phyloP scores from a whole-genome alignment of 2,888 invertebrate genomes.

The Andrena hattorfiana region DNA sequence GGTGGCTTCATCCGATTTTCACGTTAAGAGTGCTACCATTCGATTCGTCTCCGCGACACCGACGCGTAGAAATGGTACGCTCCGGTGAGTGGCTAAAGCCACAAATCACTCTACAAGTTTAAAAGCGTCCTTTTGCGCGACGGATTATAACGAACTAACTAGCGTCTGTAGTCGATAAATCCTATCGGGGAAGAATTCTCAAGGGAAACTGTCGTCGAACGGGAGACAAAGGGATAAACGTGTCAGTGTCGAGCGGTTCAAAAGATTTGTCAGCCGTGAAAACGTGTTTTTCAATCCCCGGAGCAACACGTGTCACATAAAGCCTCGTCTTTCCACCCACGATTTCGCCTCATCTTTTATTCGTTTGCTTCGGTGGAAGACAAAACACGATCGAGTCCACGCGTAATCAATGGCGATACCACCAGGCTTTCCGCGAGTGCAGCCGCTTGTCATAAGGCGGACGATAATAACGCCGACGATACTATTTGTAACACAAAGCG shows the following conservation, averaged over 20 bases:
- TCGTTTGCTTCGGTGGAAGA: not conserved
- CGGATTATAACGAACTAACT: not conserved
- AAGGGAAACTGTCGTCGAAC: not conserved
- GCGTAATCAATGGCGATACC: not conserved
- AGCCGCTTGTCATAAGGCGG: constrained; percentile 16
- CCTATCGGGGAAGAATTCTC: not conserved
- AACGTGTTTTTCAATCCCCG: not conserved
- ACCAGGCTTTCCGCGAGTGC: not conserved
- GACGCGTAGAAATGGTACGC: no score
- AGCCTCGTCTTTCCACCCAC: constrained; percentile 15
- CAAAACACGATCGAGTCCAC: constrained; percentile 8
- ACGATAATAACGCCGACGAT: constrained; percentile 27
- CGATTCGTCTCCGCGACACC: no score
- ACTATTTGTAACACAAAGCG: constrained; percentile 32
- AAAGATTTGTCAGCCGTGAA: constrained; percentile 33
- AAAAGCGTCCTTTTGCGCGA: not conserved
- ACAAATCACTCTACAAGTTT: no score
- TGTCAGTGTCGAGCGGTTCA: constrained; percentile 6
- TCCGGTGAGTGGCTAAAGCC: no score
- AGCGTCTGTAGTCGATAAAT: constrained; percentile 8
- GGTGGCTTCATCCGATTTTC: no score
- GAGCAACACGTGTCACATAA: constrained; percentile 10
- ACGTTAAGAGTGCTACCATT: no score
- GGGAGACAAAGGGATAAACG: constrained; percentile 24
- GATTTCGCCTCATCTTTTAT: not conserved